Evolutionary conservation across 2,888 invertebrate species (phyloP), one percentile per base, ranked within the genome.

Genomic region (Coenonympha arcania): DNA sequence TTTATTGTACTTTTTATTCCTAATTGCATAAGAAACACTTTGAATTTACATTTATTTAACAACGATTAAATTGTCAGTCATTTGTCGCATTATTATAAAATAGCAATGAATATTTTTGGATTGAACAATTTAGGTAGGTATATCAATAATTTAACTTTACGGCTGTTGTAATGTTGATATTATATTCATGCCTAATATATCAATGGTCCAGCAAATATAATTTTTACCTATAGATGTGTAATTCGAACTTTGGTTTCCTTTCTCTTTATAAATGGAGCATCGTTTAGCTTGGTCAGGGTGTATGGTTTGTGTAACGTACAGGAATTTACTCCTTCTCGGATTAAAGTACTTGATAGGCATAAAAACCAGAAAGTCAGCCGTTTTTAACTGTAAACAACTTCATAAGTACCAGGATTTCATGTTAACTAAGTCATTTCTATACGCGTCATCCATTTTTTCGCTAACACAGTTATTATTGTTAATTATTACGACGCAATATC

Each of bases 191-290:
- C 4, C 15, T 39, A 9, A 15, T 24, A 24, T 39, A 39, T 39
- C 39, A 39, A 16, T 22, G 26, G 18, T 41, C 22, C 76, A 73
- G 71, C 69, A 31, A 39, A 47, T 39, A 47, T 67, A 61, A 62
- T 58, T 64, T 66, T 69, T 60, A 55, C 52, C 51, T 58, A 58
- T 54, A 59, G 54, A 47, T 57, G 56, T 45, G 65, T 60, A 61
- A 63, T 55, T 50, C 33, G 44, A 55, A 44, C 43, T 52, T 47
- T 55, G 44, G 56, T 61, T 53, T 51, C 55, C 57, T 57, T 50
- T 58, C 62, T 60, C 62, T 50, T 52, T 61, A 56, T 57, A 57
- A 61, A 57, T 57, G 26, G 59, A 49, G 24, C 55, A 56, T 16
- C 41, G 36, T 48, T 47, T 34, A 30, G 53, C 51, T 52, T 52